Evolutionary conservation across 2,113 vertebrate species (phyloP), one percentile per base, ranked within the genome.

Genomic region (Apus apus): DNA sequence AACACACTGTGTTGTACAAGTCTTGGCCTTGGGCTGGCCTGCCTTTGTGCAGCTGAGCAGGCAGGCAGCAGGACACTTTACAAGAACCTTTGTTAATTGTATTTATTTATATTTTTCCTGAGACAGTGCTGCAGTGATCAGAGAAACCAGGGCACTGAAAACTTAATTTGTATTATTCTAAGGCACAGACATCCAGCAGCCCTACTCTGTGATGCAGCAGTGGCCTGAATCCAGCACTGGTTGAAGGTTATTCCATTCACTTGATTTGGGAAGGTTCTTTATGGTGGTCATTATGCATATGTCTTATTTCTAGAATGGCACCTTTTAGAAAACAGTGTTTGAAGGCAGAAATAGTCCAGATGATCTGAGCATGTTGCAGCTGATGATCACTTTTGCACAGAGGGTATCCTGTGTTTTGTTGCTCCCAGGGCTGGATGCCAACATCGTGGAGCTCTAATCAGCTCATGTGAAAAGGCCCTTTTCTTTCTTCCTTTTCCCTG

Each of bases 141-240:
- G 40, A 87, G 58, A 62, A 90, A 76, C 11, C 48, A 66, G 20
- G 22, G 26, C 58, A 81, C 40, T 19, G n/a, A 84, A 20, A 29
- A 67, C 45, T 85, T 53, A 23, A 18, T 38, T 61, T 40, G 65
- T 36, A 27, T 30, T 87, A 5, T 58, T 27, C 6, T 60, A 8
- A 2, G 4, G 2, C 29, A 6, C 7, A 73, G 26, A 23, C 61
- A 53, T 8, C 38, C 54, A 60, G 54, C 58, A 87, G 68, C 58
- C 70, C 30, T 30, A 4, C 38, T 10, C 11, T 1, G 27, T 0
- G 19, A 2, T 9, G 3, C 34, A 40, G 65, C 3, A 34, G 9
- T 26, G 61, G 66, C 50, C 74, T 61, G 66, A 43, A 4, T 20
- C 30, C 48, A 79, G 0, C 12, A 5, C 32, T 86, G 76, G 17